Evolutionary conservation across 2,797 vertebrate species (phyloP), one percentile per base, ranked within the genome.

Genomic region (Hypotaenidia philippensis): DNA sequence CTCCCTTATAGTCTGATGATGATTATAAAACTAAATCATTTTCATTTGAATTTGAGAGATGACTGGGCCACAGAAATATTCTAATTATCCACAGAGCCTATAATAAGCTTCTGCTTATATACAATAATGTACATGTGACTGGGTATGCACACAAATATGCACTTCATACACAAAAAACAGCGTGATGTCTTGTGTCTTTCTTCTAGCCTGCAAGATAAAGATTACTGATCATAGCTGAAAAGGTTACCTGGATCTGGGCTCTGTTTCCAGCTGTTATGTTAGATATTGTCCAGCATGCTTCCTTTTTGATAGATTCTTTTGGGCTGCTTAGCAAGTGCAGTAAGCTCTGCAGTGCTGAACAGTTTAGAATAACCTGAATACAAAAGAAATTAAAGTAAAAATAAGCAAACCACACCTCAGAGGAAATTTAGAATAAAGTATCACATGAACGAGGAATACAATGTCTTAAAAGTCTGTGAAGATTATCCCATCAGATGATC

Each of bases 231-330:
- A 82, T 31, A 93, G 27, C 34, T 78, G 79, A 78, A 69, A 79
- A 79, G 41, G 36, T 98, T 98, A 98, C 98, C 98, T 98, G 98
- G 80, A 98, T 98, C 94, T 98, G 98, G 25, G 98, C 98, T 96
- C 98, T 97, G 96, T 98, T 98, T 94, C 98, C 98, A 82, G 98
- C 98, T 70, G 98, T 98, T 93, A 98, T 98, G 76, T 98, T 98
- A 79, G 98, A 98, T 98, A 98, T 98, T 97, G 98, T 98, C 98
- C 98, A 98, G 94, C 98, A 98, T 5, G 98, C 98, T 96, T 98
- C 98, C 71, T 98, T 98, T 95, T 98, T 98, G 94, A 98, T 98
- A 63, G 98, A 98, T 95, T 98, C 98, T 95, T 98, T 98, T 45
- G 98, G 98, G 94, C 98, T 98, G 97, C 98, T 98, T 89, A 98